phyloP scores from a whole-genome alignment of 2,113 vertebrate genomes.

The Sclerurus mexicanus region DNA sequence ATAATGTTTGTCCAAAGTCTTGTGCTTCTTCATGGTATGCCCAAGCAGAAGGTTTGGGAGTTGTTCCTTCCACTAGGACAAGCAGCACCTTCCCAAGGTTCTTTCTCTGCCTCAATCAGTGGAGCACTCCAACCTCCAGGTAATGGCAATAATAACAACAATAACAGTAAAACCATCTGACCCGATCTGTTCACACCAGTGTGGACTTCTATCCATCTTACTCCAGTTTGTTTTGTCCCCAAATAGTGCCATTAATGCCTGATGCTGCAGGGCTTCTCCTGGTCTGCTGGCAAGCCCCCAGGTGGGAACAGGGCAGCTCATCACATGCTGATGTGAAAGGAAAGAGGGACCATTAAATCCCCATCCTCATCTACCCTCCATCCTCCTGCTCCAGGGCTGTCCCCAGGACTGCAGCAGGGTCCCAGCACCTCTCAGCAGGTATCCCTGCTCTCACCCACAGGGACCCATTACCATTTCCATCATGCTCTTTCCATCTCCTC shows the following conservation, averaged over 20 bases:
- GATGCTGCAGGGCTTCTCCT: not conserved
- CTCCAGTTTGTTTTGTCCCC: not conserved
- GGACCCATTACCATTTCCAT: not conserved
- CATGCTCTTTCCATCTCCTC: not conserved
- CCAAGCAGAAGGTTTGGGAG: not conserved
- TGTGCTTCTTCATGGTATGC: not conserved
- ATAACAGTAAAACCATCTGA: not conserved
- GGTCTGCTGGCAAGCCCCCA: not conserved
- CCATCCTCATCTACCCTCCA: not conserved
- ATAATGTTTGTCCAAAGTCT: not conserved
- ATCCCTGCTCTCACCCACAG: not conserved
- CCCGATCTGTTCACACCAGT: not conserved
- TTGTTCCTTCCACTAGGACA: not conserved
- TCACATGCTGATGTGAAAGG: not conserved
- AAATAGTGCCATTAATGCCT: not conserved
- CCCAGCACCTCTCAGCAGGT: not conserved
- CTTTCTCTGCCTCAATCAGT: not conserved
- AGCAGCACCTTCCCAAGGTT: not conserved
- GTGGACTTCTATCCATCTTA: not conserved
- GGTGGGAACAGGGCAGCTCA: not conserved
- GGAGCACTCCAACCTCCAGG: not conserved
- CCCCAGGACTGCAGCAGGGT: not conserved
- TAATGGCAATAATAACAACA: not conserved
- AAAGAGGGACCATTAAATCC: not conserved
- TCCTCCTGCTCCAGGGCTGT: not conserved